Conservation (phyloP, 2,113 vertebrate genomes). For the Edolisoma coerulescens region DNA sequence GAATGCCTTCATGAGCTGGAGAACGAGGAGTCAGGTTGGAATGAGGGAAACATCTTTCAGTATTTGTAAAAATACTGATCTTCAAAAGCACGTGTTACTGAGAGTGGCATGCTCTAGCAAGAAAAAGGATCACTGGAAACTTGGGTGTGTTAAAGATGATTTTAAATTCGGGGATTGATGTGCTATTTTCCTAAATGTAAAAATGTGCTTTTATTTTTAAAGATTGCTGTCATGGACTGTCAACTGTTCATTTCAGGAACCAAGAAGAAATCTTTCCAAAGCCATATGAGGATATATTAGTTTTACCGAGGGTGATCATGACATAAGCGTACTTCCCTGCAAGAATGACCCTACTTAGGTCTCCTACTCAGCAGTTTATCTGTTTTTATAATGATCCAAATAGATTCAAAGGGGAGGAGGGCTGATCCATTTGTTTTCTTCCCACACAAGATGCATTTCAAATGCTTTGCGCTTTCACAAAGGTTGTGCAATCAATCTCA, state of each 20-base stretch:
- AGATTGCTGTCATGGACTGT: neutral
- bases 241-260: neutral
- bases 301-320: conserved; percentile 3
- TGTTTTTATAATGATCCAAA: neutral
- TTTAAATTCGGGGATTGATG: neutral
- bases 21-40: neutral
- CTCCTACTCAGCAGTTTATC: conserved; percentile 23
- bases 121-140: neutral
- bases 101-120: neutral
- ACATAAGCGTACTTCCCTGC: neutral
- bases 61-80: neutral
- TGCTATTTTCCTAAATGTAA: conserved; percentile 17
- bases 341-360: neutral
- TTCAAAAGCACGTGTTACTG: neutral
- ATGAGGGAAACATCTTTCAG: neutral
- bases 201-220: neutral
- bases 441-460: conserved; percentile 8
- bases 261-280: neutral
- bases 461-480: neutral
- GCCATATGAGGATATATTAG: neutral
- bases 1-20: neutral
- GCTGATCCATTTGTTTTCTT: conserved; percentile 1
- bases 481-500: neutral
- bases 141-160: neutral
- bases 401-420: neutral